A percentile compares a stretch with the other conserved stretches of the same genome.
phyloP scores from a whole-genome alignment of 1,140 invertebrate genomes.

The Sycobia sp. region DNA sequence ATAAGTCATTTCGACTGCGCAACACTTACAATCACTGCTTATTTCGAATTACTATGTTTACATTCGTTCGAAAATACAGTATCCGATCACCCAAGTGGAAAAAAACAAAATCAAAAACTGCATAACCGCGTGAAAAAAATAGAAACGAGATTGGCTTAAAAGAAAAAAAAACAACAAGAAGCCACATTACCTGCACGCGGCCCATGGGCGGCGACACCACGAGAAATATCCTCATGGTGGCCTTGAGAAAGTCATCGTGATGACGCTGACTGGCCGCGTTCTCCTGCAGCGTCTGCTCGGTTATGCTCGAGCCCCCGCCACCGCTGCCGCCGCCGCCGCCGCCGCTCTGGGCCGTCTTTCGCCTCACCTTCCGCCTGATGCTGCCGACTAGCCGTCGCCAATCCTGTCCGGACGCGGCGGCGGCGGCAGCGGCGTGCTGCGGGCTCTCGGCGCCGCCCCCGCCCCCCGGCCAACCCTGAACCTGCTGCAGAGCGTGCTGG shows the following conservation, averaged over 20 bases:
- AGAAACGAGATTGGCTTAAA: too few relatives aligned
- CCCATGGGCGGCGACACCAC: conserved; percentile 70
- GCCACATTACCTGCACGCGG: conserved; percentile 65
- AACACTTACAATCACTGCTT: too few relatives aligned
- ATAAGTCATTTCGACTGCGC: too few relatives aligned
- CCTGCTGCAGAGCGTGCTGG: background rate
- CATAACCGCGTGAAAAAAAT: too few relatives aligned
- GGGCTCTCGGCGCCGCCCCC: conserved; percentile 31
- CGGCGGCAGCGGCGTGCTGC: conserved; percentile 37
- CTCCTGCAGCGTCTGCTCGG: conserved; percentile 35
- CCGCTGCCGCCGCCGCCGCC: too few relatives aligned
- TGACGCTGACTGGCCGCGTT: conserved; percentile 35
- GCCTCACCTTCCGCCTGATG: conserved; percentile 55
- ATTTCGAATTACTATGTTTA: too few relatives aligned
- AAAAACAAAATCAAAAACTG: too few relatives aligned
- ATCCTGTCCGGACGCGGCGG: conserved; percentile 49
- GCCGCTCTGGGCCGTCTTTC: conserved; percentile 43
- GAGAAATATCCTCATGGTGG: conserved; percentile 71
- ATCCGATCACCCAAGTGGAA: too few relatives aligned
- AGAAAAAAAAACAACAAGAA: background rate
- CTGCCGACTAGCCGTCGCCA: conserved; percentile 60
- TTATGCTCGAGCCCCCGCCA: conserved; percentile 40
- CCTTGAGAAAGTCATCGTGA: conserved; percentile 66
- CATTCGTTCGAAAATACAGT: too few relatives aligned
- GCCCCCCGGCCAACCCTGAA: conserved; percentile 32